Percentiles rank a stretch among this genome's conserved stretches.
Evolutionary conservation across 2,888 invertebrate genomes (phyloP).

Genomic region (Phrixothrix hirtus): DNA sequence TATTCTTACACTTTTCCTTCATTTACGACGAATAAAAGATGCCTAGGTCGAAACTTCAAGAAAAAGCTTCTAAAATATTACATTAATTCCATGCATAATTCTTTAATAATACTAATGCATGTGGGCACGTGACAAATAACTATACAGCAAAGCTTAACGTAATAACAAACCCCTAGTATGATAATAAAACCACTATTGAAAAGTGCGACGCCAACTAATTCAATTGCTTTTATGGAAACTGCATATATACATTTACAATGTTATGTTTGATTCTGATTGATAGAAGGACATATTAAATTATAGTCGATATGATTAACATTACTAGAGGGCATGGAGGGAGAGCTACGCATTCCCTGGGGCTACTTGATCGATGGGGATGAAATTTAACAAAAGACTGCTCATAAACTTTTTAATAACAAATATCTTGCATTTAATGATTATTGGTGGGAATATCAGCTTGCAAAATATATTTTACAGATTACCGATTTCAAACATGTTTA

Average conservation of each 20-base stretch:
- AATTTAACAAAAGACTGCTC: background rate
- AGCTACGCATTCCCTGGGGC: slow-evolving; percentile 15
- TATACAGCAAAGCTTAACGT: slow-evolving; percentile 18
- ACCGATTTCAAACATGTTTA: too few species aligned
- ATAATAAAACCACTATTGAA: slow-evolving; percentile 20
- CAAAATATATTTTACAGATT: too few species aligned
- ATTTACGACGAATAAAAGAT: too few species aligned
- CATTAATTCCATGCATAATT: too few species aligned
- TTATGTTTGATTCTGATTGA: slow-evolving; percentile 31
- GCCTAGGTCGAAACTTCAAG: too few species aligned
- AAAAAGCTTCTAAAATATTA: too few species aligned
- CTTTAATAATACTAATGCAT: too few species aligned
- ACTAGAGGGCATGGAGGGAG: slow-evolving; percentile 17
- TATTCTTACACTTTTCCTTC: background rate
- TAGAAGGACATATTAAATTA: slow-evolving; percentile 29
- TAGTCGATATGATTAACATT: slow-evolving; percentile 28
- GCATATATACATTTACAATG: slow-evolving; percentile 18
- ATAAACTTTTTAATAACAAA: background rate
- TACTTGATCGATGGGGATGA: slow-evolving; percentile 9
- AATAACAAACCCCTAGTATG: slow-evolving; percentile 20
- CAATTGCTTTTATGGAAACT: slow-evolving; percentile 29
- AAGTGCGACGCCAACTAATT: slow-evolving; percentile 21
- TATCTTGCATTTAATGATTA: too few species aligned
- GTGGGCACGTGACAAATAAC: slow-evolving; percentile 16
- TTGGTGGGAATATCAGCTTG: too few species aligned